Percentiles rank a stretch among this genome's conserved stretches.
Conservation (phyloP, 2,797 vertebrate genomes). For the Peromyscus aztecus region DNA sequence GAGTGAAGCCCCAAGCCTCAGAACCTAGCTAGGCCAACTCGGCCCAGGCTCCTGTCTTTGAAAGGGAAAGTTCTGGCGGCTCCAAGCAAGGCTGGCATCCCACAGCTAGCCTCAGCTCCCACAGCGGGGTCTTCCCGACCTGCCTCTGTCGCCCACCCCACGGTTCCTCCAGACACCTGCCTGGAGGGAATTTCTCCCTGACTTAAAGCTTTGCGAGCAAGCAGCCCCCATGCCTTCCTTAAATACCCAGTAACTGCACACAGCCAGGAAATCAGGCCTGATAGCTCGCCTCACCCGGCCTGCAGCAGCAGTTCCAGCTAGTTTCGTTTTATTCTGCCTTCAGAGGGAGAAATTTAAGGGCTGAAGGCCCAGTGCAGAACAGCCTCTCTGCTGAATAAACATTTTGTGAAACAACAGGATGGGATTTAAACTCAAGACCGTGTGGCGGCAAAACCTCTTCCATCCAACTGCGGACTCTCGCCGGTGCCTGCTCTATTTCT, state of each 20-base stretch:
- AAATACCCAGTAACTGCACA: neutral
- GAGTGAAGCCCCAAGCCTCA: neutral
- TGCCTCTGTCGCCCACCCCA: neutral
- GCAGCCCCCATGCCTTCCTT: neutral
- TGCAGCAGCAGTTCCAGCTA: constrained; percentile 38
- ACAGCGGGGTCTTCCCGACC: neutral
- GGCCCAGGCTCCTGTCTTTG: neutral
- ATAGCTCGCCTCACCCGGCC: neutral
- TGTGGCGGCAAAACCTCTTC: neutral
- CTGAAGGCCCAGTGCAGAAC: constrained; percentile 20
- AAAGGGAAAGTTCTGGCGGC: constrained; percentile 46
- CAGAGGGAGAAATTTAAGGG: constrained; percentile 45
- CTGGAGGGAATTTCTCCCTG: neutral
- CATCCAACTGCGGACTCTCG: neutral
- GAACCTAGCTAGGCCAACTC: neutral
- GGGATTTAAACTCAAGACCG: constrained; percentile 46
- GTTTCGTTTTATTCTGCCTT: constrained; percentile 53
- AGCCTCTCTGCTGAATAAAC: constrained; percentile 20
- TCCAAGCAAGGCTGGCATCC: neutral
- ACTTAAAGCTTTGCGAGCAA: constrained; percentile 48
- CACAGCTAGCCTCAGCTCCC: neutral
- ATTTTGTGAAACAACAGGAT: neutral
- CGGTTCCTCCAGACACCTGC: neutral
- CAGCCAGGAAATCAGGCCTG: constrained; percentile 35
- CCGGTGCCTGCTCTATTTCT: neutral